Evolutionary conservation across 2,888 invertebrate genomes (phyloP), one percentile per base, ranked within the genome.

Genomic region (Allophyes oxyacanthae): DNA sequence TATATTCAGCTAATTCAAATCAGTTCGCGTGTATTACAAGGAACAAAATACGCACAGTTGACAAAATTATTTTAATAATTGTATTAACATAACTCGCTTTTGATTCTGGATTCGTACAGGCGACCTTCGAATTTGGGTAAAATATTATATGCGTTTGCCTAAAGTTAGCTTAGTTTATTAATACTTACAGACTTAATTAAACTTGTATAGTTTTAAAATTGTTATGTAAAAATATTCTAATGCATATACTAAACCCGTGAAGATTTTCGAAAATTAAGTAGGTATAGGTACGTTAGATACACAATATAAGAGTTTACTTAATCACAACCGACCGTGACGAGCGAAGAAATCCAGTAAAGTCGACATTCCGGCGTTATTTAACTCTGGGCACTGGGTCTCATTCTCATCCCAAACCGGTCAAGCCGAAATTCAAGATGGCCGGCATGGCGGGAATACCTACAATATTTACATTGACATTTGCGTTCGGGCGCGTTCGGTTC

Each of bases 361-460:
- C 78, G 68, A 75, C 83, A 87, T 86, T 86, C 84, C 82, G 51
- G 69, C 72, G 77, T 64, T 70, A 52, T 62, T 67, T 58, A 69
- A 55, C 64, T 64, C 60, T 62, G 69, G 63, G 20, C 20, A 20
- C 20, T 20, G 20, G 20, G 71, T 78, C 75, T 70, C 77, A 72
- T 77, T 73, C 81, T 68, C 82, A 77, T 73, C 81, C 69, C 82
- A 77, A 91, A 91, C 89, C 89, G 90, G 92, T 90, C 84, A 82
- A 77, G 81, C 80, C 81, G 80, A 88, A 88, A 85, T 85, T 72
- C 89, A 91, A 90, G 86, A 91, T 90, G 92, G 91, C 87, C 72
- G 85, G 72, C 73, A 75, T 81, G 86, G 85, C 86, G 88, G 87
- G 87, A 86, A 88, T 80, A 80, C 84, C 67, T 77, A 72, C 79